A percentile compares a stretch with the other conserved stretches of the same genome.
Evolutionary conservation across 2,797 vertebrate species (phyloP).

Genomic region (Todus mexicanus): DNA sequence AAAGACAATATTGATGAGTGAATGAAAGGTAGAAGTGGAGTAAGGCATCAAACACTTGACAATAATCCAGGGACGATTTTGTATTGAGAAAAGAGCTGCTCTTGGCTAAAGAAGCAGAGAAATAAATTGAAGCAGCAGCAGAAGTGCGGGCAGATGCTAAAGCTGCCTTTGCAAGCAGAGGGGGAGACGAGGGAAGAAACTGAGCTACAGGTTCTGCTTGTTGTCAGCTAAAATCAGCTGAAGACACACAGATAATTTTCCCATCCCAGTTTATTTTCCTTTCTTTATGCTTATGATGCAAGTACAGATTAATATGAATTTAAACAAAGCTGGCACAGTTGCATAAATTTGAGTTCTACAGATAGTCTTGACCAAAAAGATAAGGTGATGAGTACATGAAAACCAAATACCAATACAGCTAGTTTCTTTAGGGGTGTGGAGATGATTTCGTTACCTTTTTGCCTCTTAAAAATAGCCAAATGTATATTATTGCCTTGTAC

Average conservation of each 20-base stretch:
- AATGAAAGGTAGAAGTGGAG: background rate
- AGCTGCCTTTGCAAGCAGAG: background rate
- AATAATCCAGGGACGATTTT: background rate
- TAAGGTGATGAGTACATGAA: background rate
- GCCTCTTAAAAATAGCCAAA: background rate
- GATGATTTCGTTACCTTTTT: background rate
- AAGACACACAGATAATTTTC: background rate
- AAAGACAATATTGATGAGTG: background rate
- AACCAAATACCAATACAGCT: background rate
- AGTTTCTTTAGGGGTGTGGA: background rate
- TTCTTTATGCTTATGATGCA: conserved; percentile 9
- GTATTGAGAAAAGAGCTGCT: background rate
- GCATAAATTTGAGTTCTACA: background rate
- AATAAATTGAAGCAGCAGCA: background rate
- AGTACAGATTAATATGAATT: background rate
- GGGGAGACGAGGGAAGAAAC: background rate
- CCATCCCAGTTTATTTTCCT: background rate
- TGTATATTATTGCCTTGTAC: background rate
- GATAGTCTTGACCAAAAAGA: background rate
- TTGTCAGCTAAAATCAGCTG: conserved; percentile 2
- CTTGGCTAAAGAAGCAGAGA: background rate
- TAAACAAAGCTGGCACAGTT: background rate
- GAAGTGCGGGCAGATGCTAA: background rate
- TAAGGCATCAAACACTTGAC: background rate
- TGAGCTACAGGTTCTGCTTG: conserved; percentile 31